phyloP scores from a whole-genome alignment of 2,888 invertebrate genomes.

The Ormyrus pomaceus region DNA sequence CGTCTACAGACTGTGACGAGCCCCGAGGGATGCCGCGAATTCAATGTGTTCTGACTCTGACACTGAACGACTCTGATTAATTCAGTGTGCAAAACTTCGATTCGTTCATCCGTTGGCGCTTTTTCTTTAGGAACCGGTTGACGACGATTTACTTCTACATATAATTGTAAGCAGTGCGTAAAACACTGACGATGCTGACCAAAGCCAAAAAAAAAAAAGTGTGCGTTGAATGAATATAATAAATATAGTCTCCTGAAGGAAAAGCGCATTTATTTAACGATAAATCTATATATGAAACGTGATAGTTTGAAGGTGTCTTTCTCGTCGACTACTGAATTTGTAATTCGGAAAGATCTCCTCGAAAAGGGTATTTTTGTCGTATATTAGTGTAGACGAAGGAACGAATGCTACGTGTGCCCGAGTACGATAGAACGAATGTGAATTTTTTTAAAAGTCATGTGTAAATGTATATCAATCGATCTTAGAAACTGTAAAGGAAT shows the following conservation, averaged over 20 bases:
- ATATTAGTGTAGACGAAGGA: constrained; percentile 20
- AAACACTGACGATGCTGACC: constrained; percentile 7
- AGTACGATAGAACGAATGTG: constrained; percentile 13
- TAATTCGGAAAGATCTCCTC: constrained; percentile 24
- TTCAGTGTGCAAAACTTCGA: background rate
- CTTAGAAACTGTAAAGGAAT: constrained; percentile 8
- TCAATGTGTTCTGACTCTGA: background rate
- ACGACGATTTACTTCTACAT: background rate
- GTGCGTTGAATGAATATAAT: background rate
- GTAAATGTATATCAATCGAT: constrained; percentile 18
- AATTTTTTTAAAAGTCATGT: constrained; percentile 42
- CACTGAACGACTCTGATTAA: background rate
- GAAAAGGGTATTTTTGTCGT: constrained; percentile 47
- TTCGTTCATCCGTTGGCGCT: background rate
- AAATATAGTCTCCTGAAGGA: constrained; percentile 22
- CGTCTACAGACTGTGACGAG: constrained; percentile 62
- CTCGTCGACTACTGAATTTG: constrained; percentile 11
- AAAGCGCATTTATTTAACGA: background rate
- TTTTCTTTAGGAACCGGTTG: constrained; percentile 4
- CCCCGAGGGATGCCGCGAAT: constrained; percentile 32
- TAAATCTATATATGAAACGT: constrained; percentile 33
- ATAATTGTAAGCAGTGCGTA: background rate
- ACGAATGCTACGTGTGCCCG: background rate
- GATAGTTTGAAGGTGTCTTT: constrained; percentile 38
- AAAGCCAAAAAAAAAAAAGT: constrained; percentile 7